Evolutionary conservation across 1,140 invertebrate species (phyloP), one percentile per base, ranked within the genome.

Genomic region (Teleopsis dalmanni): DNA sequence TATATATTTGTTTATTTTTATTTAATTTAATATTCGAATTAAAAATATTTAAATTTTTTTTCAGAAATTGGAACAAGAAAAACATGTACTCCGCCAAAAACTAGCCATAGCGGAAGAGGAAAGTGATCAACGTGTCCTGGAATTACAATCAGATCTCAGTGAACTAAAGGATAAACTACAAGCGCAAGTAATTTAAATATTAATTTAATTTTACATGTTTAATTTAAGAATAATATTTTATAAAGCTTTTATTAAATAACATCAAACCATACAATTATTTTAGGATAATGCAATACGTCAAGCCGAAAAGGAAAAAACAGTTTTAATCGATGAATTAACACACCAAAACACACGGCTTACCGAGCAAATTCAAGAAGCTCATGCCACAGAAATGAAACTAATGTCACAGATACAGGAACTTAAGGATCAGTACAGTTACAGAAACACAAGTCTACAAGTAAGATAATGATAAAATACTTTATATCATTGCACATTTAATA

Each of bases 61-160:
- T 14, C 76, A 97, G 93, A 81, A 85, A 64, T 78, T 96, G 67
- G 91, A 95, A 73, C 92, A 96, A 74, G 91, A 96, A 72, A 87
- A 91, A 57, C 88, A 96, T 71, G 76, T 87, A 10, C 75, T 96
- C 9, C 77, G 87, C 36, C 78, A 91, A 27, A 87, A 88, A 61
- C 72, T 96, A 56, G 85, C 90, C 45, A 83, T 87, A 11, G 81
- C 84, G 10, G 84, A 90, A 69, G 84, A 87, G 13, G 92, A 97
- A 70, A 91, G 88, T 65, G 93, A 96, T 56, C 83, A 87, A n/a
- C 78, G 85, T 44, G 76, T 93, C 10, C 70, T 86, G 52, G 92
- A 95, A 70, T 73, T 95, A 11, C 90, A 95, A 68, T 81, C 84
- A 33, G 93, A 96, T 73, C 79, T 95, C 57, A 78, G 79, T 48